Conservation (phyloP, 2,113 vertebrate species). For the Cathartes aura region DNA sequence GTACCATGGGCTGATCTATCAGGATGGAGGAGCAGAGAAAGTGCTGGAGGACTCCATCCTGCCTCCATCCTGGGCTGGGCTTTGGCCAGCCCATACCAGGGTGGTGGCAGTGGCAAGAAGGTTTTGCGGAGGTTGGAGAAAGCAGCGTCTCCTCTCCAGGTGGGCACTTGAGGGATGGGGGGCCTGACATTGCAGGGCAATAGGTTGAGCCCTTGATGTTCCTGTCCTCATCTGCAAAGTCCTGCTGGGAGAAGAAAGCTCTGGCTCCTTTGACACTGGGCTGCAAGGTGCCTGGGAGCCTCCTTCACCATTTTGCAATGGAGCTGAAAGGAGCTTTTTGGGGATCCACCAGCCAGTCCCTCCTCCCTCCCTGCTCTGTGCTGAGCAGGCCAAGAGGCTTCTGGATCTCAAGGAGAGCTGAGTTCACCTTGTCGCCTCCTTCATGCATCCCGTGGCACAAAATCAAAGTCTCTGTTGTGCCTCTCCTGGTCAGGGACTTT, state of each 20-base stretch:
- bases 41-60: not conserved
- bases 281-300: not conserved
- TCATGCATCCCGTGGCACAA: not conserved
- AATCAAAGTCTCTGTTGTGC: not conserved
- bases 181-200: not conserved
- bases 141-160: not conserved
- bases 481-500: not conserved
- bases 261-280: not conserved
- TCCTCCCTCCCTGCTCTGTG: not conserved
- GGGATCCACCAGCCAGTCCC: not conserved
- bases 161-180: rapidly evolving
- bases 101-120: not conserved
- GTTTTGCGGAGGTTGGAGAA: not conserved
- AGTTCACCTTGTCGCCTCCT: not conserved
- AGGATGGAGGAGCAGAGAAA: not conserved
- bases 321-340: not conserved
- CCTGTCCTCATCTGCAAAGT: not conserved
- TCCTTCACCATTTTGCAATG: not conserved
- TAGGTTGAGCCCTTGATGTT: not conserved
- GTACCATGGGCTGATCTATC: not conserved
- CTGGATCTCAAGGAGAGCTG: not conserved
- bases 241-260: not conserved
- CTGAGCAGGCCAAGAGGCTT: not conserved
- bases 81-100: not conserved
- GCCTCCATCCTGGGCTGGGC: not conserved